Evolutionary conservation across 2,797 vertebrate genomes (phyloP), one percentile per base, ranked within the genome.

Genomic region (Bryconaethiops microstoma): DNA sequence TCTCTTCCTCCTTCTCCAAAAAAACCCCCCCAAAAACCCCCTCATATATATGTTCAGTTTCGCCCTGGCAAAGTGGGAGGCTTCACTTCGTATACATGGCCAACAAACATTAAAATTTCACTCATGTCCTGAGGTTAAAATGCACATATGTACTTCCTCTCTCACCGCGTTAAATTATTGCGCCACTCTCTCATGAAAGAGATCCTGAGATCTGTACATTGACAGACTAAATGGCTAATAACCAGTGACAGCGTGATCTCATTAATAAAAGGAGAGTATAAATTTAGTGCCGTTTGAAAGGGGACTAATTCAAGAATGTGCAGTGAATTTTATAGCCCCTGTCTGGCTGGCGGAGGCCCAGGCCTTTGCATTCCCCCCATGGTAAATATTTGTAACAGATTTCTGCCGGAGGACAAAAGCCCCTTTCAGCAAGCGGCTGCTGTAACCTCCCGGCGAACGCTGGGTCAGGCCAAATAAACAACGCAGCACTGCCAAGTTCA

Each of bases 381-480:
- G 95, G 95, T 97, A 98, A 98, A 98, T 97, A 98, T 97, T 98
- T 98, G 96, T 95, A 98, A 96, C 96, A 98, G 96, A 96, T 96
- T 97, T 97, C 84, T 95, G 92, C 93, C 91, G 93, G 92, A 96
- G 94, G 94, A 99, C 97, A 99, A 99, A 95, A 96, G 94, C 91
- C 94, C 94, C 96, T 97, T 98, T 99, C 96, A 98, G 90, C 83
- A 93, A 94, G 88, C 86, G 90, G 92, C 92, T 94, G 93, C 93
- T 90, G 92, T 95, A 96, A 95, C 91, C 88, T 93, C 90, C 86
- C 87, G 92, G 93, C 92, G 94, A 96, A 96, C 89, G 91, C 91
- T 86, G 94, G 96, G 95, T 96, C 95, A 95, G 97, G 96, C 94
- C 96, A 96, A 96, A 97, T 97, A 98, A 98, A 98, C 96, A 98